Evolutionary conservation across 2,797 vertebrate species (phyloP).

Genomic region (Tarsius wallacei): DNA sequence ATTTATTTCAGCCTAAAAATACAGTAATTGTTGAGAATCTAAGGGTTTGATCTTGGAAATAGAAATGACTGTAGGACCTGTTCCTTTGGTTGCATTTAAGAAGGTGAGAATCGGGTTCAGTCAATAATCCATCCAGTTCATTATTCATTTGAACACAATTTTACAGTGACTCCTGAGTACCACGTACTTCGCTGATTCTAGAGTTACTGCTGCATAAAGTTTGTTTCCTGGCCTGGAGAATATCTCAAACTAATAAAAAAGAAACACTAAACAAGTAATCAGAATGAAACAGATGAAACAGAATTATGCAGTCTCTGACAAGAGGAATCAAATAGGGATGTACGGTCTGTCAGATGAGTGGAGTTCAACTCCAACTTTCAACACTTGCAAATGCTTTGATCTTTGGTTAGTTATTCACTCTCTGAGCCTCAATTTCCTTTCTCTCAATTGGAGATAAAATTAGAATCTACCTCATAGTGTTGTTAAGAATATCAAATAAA

Average conservation of each 20-base stretch:
- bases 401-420: not conserved
- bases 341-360: not conserved
- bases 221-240: not conserved
- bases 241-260: constrained; percentile 30
- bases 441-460: not conserved
- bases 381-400: not conserved
- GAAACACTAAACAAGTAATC: not conserved
- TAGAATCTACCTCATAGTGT: not conserved
- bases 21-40: constrained; percentile 19
- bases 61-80: not conserved
- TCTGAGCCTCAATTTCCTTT: not conserved
- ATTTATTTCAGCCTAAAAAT: constrained; percentile 32
- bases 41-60: not conserved
- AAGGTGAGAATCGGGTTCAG: not conserved
- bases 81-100: constrained; percentile 33
- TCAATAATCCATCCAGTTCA: not conserved
- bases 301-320: not conserved
- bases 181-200: not conserved
- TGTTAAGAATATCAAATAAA: not conserved
- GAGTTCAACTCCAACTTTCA: not conserved
- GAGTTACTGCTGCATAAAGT: not conserved
- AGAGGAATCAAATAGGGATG: not conserved
- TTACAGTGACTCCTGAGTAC: not conserved
- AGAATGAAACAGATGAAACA: constrained; percentile 54
- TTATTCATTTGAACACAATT: not conserved